Evolutionary conservation across 2,113 vertebrate genomes (phyloP).

Genomic region (Struthidea cinerea): DNA sequence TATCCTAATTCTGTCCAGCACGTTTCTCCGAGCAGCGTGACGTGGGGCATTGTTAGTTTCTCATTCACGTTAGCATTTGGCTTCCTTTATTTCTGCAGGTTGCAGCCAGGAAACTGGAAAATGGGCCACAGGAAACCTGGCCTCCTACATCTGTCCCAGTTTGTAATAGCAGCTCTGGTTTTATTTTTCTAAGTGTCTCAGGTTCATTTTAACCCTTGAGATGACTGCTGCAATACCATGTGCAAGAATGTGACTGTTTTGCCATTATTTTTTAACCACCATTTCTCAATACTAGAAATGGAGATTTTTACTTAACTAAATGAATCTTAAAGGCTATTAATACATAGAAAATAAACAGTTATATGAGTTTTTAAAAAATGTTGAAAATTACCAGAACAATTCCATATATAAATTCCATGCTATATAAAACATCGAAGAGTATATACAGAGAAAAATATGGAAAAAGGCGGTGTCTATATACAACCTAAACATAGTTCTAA

Average conservation of each 20-base stretch:
- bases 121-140: conserved; percentile 83
- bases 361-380: background rate
- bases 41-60: conserved; percentile 50
- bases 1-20: conserved; percentile 17
- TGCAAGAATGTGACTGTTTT: background rate
- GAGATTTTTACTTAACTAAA: background rate
- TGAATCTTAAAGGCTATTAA: background rate
- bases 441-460: background rate
- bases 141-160: conserved; percentile 81
- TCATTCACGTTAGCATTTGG: conserved; percentile 51
- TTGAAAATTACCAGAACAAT: background rate
- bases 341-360: background rate
- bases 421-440: background rate
- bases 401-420: background rate
- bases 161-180: conserved; percentile 75
- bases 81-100: conserved; percentile 77
- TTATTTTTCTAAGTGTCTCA: conserved; percentile 71
- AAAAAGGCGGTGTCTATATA: background rate
- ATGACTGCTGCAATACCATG: background rate
- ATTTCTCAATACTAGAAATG: background rate
- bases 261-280: background rate
- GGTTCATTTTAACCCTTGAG: conserved; percentile 72
- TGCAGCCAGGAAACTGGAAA: conserved; percentile 82
- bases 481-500: background rate
- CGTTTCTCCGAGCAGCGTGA: background rate